Evolutionary conservation across 2,797 vertebrate species (phyloP).

Genomic region (Momotus momota): DNA sequence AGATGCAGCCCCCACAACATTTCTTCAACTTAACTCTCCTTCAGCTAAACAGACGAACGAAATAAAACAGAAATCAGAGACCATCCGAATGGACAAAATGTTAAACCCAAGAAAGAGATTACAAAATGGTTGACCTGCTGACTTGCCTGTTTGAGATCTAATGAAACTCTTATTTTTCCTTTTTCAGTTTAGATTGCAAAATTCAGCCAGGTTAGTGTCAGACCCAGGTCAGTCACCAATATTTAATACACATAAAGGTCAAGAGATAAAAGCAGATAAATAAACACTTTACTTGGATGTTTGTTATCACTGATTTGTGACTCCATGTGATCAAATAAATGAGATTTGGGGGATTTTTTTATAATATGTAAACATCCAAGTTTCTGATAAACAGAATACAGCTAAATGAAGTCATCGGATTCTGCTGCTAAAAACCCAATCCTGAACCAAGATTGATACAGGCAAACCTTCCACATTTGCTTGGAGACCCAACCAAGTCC

Average conservation of each 20-base stretch:
- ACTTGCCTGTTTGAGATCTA: not conserved
- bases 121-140: not conserved
- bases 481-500: not conserved
- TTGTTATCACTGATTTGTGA: not conserved
- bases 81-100: not conserved
- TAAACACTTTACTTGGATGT: not conserved
- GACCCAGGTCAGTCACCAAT: not conserved
- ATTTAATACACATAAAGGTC: not conserved
- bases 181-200: not conserved
- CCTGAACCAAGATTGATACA: not conserved
- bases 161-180: not conserved
- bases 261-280: not conserved
- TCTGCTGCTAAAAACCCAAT: not conserved
- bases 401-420: not conserved
- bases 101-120: not conserved
- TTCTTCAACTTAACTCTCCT: not conserved
- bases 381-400: not conserved
- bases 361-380: not conserved
- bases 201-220: not conserved
- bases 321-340: not conserved
- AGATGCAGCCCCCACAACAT: not conserved
- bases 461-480: not conserved
- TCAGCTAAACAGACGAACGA: not conserved
- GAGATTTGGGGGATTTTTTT: not conserved
- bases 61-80: not conserved